phyloP scores from a whole-genome alignment of 1,140 invertebrate genomes.

The Aphidius gifuensis region DNA sequence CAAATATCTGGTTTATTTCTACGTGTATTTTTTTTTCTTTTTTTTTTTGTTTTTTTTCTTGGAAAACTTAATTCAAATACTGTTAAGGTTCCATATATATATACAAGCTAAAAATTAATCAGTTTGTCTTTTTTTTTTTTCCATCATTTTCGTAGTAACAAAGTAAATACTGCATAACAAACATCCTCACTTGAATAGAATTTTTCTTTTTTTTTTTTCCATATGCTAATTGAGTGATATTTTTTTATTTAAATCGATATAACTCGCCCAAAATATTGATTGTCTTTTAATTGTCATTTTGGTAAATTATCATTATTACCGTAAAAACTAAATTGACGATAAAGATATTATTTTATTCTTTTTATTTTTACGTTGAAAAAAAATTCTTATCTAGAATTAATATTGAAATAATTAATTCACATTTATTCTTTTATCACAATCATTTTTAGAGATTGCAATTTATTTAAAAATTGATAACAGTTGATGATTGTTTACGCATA shows the following conservation, averaged over 20 bases:
- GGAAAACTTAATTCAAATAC: constrained; percentile 19
- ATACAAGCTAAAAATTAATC: constrained; percentile 29
- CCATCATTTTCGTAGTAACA: constrained; percentile 17
- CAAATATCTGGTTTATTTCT: background rate
- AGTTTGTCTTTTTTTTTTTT: constrained; percentile 6
- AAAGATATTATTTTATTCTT: constrained; percentile 1
- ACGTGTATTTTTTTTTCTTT: background rate
- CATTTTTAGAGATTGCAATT: background rate
- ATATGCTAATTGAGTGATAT: constrained; percentile 20
- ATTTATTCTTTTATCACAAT: constrained; percentile 7
- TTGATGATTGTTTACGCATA: constrained; percentile 5
- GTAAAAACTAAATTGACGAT: constrained; percentile 20
- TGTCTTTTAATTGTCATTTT: constrained; percentile 26
- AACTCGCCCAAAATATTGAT: constrained; percentile 24
- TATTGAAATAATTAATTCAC: background rate
- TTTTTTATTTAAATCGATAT: constrained; percentile 11
- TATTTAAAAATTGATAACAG: constrained; percentile 9
- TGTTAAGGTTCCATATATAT: constrained; percentile 22
- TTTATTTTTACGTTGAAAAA: background rate
- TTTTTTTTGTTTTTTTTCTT: constrained; percentile 6
- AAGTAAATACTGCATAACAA: constrained; percentile 30
- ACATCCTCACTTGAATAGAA: constrained; percentile 18
- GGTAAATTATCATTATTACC: constrained; percentile 24
- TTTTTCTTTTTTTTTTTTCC: background rate
- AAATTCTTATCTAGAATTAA: too few relatives aligned